A percentile compares a stretch with the other conserved stretches of the same genome.
phyloP scores from a whole-genome alignment of 2,888 invertebrate species.

The Drosophila buzzatii region DNA sequence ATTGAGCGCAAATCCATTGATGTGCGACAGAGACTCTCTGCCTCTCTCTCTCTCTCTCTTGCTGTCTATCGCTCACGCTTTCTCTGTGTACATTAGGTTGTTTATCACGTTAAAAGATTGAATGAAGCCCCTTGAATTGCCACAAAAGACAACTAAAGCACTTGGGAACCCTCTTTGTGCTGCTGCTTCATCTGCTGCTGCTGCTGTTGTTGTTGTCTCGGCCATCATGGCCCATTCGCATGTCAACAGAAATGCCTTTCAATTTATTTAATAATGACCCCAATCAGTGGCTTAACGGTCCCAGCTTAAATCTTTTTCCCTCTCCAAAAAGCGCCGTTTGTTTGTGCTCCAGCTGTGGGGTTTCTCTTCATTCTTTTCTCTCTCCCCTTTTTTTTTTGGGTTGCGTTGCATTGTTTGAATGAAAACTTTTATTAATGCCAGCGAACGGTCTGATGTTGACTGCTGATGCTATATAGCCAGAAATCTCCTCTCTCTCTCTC shows the following conservation, averaged over 20 bases:
- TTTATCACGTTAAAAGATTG: conserved; percentile 76
- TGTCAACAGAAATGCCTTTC: conserved; percentile 66
- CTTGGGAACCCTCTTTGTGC: conserved; percentile 44
- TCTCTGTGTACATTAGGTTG: conserved; percentile 61
- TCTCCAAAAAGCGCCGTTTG: conserved; percentile 7
- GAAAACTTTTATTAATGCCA: conserved; percentile 59
- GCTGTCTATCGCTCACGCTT: too few species aligned
- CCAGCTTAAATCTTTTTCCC: conserved; percentile 42
- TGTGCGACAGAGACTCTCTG: too few species aligned
- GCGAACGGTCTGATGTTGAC: conserved; percentile 33
- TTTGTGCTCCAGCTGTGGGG: conserved; percentile 4
- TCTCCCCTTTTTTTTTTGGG: neutral
- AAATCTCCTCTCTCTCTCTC: neutral
- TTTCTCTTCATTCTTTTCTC: neutral
- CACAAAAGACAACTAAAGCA: conserved; percentile 62
- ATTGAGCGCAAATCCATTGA: conserved; percentile 32
- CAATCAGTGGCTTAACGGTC: conserved; percentile 58
- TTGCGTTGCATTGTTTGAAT: conserved; percentile 28
- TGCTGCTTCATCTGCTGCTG: conserved; percentile 22
- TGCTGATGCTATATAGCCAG: conserved; percentile 13
- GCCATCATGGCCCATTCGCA: conserved; percentile 39
- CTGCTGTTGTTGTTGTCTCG: conserved; percentile 22
- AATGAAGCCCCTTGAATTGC: conserved; percentile 48
- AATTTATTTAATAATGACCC: conserved; percentile 67
- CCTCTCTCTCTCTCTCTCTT: neutral